Conservation (phyloP, 2,888 invertebrate genomes). For the Heterodera filipjevi region DNA sequence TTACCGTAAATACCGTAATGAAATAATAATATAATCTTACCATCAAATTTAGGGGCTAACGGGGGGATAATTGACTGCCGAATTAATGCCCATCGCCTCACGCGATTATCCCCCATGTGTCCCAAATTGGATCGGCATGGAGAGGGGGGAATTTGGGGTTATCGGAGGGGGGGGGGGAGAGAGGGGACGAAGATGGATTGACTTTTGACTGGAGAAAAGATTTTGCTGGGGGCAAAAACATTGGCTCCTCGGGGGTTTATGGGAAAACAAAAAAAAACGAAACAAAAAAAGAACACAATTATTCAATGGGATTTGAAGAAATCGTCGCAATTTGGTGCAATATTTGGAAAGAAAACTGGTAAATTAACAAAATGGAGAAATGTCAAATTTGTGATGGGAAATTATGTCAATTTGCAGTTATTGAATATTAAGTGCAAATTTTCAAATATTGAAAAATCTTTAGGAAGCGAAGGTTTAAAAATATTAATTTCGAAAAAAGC, state of each 20-base stretch:
- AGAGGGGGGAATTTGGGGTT: neutral
- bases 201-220: neutral
- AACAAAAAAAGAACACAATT: neutral
- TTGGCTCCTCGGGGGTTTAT: neutral
- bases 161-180: neutral
- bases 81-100: neutral
- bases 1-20: neutral
- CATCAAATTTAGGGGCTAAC: no score
- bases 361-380: neutral
- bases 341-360: neutral
- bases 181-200: neutral
- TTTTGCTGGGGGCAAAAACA: neutral
- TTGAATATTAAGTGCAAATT: no score
- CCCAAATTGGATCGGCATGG: slow-evolving; percentile 6
- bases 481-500: no score
- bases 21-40: no score
- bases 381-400: no score
- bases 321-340: neutral
- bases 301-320: neutral
- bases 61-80: neutral
- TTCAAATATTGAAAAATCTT: no score
- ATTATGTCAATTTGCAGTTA: no score
- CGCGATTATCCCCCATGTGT: slow-evolving; percentile 1
- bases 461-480: no score
- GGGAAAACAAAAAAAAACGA: neutral